phyloP scores from a whole-genome alignment of 2,113 vertebrate species.

The Bolborhynchus lineola region DNA sequence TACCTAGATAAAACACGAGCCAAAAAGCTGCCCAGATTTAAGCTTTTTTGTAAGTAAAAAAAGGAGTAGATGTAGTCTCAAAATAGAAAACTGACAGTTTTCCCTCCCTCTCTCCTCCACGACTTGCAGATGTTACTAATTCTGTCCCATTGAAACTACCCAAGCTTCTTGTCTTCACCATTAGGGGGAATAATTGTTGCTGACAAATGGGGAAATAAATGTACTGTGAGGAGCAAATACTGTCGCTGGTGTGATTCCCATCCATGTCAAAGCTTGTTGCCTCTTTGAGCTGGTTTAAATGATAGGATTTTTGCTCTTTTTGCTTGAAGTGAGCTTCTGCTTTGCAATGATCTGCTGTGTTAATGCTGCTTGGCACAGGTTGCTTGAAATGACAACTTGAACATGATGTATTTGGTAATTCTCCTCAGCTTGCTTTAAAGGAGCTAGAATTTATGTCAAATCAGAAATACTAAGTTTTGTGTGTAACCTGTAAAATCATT shows the following conservation, averaged over 20 bases:
- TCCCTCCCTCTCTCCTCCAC: conserved; percentile 11
- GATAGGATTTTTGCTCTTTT: conserved; percentile 1
- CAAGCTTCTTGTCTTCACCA: conserved; percentile 37
- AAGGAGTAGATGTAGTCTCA: background rate
- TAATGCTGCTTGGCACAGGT: background rate
- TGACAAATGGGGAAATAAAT: conserved; percentile 53
- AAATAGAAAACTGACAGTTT: conserved; percentile 27
- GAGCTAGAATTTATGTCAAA: background rate
- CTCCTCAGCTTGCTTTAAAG: background rate
- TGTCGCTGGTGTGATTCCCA: background rate
- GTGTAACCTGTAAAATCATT: background rate
- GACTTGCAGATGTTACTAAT: conserved; percentile 49
- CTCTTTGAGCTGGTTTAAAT: conserved; percentile 27
- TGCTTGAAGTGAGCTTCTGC: conserved; percentile 47
- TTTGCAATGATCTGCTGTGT: conserved; percentile 13
- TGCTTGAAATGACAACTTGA: conserved; percentile 18
- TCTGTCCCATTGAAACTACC: conserved; percentile 1
- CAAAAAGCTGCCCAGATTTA: background rate
- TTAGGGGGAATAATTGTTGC: conserved; percentile 62
- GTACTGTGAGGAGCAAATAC: conserved; percentile 30
- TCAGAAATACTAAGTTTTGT: background rate
- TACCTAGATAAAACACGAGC: background rate
- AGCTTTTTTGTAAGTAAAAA: background rate
- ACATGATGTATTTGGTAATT: background rate
- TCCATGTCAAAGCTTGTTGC: conserved; percentile 52